Conservation (phyloP, 2,113 vertebrate species). For the Australoheros scitulus region DNA sequence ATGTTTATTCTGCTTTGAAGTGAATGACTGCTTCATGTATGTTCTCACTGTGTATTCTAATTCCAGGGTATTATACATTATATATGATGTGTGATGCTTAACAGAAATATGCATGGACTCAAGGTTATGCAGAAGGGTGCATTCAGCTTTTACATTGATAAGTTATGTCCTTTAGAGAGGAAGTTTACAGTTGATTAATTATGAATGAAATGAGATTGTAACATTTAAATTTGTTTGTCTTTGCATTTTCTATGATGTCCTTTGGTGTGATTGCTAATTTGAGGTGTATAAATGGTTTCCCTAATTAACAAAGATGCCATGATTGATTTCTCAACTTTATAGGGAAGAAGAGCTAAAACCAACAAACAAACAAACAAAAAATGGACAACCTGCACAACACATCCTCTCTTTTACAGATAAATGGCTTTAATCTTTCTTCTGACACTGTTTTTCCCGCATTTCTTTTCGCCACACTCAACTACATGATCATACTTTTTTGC, state of each 20-base stretch:
- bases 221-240: not conserved
- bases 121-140: not conserved
- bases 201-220: not conserved
- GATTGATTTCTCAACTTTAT: not conserved
- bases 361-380: not conserved
- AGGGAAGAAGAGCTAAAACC: not conserved
- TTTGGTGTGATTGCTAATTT: not conserved
- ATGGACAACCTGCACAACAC: conserved; percentile 58
- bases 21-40: not conserved
- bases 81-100: not conserved
- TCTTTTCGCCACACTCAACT: conserved; percentile 72
- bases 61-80: not conserved
- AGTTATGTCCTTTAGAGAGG: not conserved
- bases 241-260: not conserved
- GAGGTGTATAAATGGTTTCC: not conserved
- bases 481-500: conserved; percentile 77
- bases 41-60: not conserved
- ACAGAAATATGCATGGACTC: not conserved
- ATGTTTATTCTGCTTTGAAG: not conserved
- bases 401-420: conserved; percentile 51
- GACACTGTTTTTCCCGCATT: conserved; percentile 56
- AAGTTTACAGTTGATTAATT: not conserved
- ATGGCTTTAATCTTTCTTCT: conserved; percentile 53
- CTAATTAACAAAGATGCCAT: not conserved
- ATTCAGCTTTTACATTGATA: not conserved